Base-by-base conservation (phyloP, 1,140 invertebrate genomes). In the Himalopsyche phryganea region DNA sequence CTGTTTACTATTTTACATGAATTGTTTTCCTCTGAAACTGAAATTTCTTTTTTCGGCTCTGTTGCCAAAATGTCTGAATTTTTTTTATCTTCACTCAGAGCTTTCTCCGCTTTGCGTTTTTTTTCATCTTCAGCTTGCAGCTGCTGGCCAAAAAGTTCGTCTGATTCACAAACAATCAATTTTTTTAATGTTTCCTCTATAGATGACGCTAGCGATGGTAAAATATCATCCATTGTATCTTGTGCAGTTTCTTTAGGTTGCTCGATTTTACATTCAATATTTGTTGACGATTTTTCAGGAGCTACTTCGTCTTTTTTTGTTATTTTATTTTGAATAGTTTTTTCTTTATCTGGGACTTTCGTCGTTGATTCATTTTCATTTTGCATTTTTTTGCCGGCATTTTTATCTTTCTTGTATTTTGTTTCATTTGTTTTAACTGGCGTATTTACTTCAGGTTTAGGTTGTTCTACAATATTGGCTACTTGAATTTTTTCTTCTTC, bases 151-250 rank as follows among this genome's bases (percentile, higher is more conserved):
- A 52, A 36, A 19, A 51, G 13, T 13, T 59, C 42, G 35, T 63
- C 61, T 15, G 61, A 59, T 50, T 63, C 61, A 50, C 61, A 63
- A 32, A 56, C 52, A 28, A 63, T 63, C 23, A 63, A 40, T 20
- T 63, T 51, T 59, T 63, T 47, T 20, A 63, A 41, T 10, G 56
- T 63, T 53, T 63, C 56, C 51, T 63, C 61, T 17, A 63, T 63
- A 7, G 61, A 63, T 13, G 57, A 47, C n/a, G 51, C 61, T 1
- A 63, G 42, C 3, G 61, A 40, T 10, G 56, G 56, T 18, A 59
- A 46, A 10, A 63, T 51, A 53, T 63, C 61, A 35, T 63, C 61
- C 6, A 35, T 32, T 6, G 23, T 14, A 32, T 49, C 18, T n/a
- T n/a, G n/a, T n/a, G n/a, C n/a, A 19, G 10, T 32, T 51, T 56